Evolutionary conservation across 2,113 vertebrate genomes (phyloP), one percentile per base, ranked within the genome.

Genomic region (Tachuris rubrigastra): DNA sequence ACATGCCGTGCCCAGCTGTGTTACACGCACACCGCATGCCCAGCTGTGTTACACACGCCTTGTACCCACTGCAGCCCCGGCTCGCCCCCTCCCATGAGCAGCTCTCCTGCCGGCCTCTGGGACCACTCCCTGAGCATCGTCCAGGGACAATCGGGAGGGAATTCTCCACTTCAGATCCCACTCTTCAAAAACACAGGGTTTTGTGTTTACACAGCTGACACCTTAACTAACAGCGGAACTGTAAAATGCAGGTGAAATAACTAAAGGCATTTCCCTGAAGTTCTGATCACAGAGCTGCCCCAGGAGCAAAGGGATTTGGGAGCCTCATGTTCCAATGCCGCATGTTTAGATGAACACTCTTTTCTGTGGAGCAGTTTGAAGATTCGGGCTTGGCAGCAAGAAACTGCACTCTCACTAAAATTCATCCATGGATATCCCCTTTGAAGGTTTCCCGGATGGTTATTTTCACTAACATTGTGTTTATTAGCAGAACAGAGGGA

Each of bases 401-500:
- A 80, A 93, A 94, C 68, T 84, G 88, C 85, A 80, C 83, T 93
- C 90, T 83, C 71, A 91, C 92, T 94, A 50, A 76, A 92, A 93
- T 88, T 92, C 88, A 62, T 86, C 60, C 89, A 44, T 46, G 90
- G 94, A 89, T 85, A 95, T 95, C 92, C 92, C 94, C 90, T 96
- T 89, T 96, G 96, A 96, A 96, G 11, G 3, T n/a, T 90, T 86
- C 90, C 74, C 50, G 88, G 72, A 72, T 41, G 72, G 92, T 83
- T 90, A 90, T 93, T 95, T 95, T 95, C 89, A 93, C 90, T 84
- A 96, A 90, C 82, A 75, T 83, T 50, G 92, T 96, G 94, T 97
- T 97, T 95, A 95, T 95, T 92, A 93, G 88, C 92, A 94, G 95
- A 95, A 93, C 95, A 96, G 90, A 95, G 89, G 47, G 58, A 90